Base-by-base conservation (phyloP, 2,113 vertebrate species). In the Petroica traversi region DNA sequence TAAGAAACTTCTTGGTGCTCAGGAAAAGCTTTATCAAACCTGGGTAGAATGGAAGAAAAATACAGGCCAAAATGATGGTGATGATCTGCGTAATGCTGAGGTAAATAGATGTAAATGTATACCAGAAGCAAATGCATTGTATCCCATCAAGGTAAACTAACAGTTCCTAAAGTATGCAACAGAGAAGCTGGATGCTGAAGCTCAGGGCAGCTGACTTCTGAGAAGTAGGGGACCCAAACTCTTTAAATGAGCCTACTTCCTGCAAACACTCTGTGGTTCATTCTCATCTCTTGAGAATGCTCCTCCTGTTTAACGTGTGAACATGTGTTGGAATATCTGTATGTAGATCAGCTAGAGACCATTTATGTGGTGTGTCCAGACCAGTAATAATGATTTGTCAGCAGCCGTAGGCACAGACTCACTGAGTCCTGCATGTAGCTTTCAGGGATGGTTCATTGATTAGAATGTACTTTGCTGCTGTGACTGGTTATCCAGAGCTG, bases 41-140 rank as follows among this genome's bases (percentile, higher is more conserved):
- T 98, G 98, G 98, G 88, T 97, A 85, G 97, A 98, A 43, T 99
- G 99, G 99, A 99, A 96, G 93, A 98, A 97, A 92, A 98, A 80
- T 67, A 85, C 97, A 13, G 77, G 97, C 93, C 76, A 97, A 45
- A 96, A 97, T 64, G 96, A 97, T 63, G 93, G 71, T 28, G 97
- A 98, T 25, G 97, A 98, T 69, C 87, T 62, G 3, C 95, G 77
- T 64, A 98, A 97, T 8, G 95, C 98, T 89, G 99, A 99, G 98
- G 99, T 99, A 95, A 96, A 85, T 61, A 48, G 15, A 46, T 58
- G 25, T 40, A 64, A 40, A 45, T 76, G 6, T 88, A 55, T 34
- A 24, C 26, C 12, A 69, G 41, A 82, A 87, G 41, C 63, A 75
- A 88, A 66, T 73, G 12, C 29, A 40, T 75, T 71, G 11, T 61